Evolutionary conservation across 2,888 invertebrate genomes (phyloP), one percentile per base, ranked within the genome.

Genomic region (Dorcus parallelipipedus): DNA sequence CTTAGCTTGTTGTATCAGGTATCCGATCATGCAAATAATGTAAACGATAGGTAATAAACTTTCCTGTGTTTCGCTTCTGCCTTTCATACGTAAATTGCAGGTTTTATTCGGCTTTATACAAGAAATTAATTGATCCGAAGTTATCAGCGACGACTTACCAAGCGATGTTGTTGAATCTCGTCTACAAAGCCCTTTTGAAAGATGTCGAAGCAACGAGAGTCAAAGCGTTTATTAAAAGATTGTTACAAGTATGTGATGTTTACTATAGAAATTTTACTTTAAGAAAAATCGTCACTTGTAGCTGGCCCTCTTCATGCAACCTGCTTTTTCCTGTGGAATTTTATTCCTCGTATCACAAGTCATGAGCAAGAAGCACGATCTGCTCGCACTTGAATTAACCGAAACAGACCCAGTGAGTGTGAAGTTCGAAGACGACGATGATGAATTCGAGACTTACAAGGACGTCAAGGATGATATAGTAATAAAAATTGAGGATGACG

Each of bases 51-150:
- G 86, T 87, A 65, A n/a, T 38, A 1, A 17, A n/a, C 17, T 26
- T 39, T 43, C 3, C 23, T 45, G 10, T 26, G 4, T 14, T 47
- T 42, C 10, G 26, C 40, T 48, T 40, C 43, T 48, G 33, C 3
- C 42, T 14, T 43, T 3, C 26, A 41, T 38, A 9, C 17, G 1
- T 17, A 41, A 61, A 61, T 71, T 73, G 47, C 73, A 88, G 91
- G 67, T 95, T 89, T 80, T 97, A 96, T 79, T 86, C 87, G 59
- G 90, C 95, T 0, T 83, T 99, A 39, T 99, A 99, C 75, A 85
- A 86, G 20, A 96, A 96, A 74, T 76, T 99, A 56, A 76, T 89
- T 0, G 93, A 93, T 75, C 83, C 91, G 0, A 87, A 89, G 56
- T 76, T 94, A 56, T 81, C 82, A 4, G 84, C 83, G 9, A 87